Conservation (phyloP, 1,140 invertebrate genomes). For the Heliconius nattereri region DNA sequence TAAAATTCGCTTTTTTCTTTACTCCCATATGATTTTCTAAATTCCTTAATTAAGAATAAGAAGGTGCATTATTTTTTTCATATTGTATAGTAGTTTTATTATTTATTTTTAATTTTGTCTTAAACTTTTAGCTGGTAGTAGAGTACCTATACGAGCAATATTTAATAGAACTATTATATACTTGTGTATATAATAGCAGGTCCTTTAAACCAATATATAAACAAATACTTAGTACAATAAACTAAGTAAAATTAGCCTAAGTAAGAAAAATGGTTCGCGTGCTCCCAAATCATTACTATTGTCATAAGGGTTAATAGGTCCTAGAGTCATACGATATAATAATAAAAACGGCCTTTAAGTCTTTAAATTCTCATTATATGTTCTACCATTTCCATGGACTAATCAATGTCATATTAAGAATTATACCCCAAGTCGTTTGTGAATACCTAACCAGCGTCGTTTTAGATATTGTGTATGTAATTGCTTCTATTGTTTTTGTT, state of each 20-base stretch:
- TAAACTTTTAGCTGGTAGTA: too few species aligned
- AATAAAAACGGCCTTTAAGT: constrained; percentile 80
- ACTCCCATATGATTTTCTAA: too few species aligned
- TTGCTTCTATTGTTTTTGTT: constrained; percentile 44
- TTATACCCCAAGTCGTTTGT: constrained; percentile 75
- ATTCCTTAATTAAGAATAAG: too few species aligned
- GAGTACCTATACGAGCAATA: too few species aligned
- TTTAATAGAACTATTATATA: too few species aligned
- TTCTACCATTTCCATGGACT: constrained; percentile 64
- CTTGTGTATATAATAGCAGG: too few species aligned
- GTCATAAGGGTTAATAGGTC: constrained; percentile 80
- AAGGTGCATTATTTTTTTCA: too few species aligned
- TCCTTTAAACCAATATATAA: not conserved
- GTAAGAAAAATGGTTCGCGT: constrained; percentile 72
- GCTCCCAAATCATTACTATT: constrained; percentile 71
- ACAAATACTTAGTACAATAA: not conserved
- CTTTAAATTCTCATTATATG: constrained; percentile 80
- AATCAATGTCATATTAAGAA: constrained; percentile 80
- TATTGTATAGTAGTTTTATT: too few species aligned
- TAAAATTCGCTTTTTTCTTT: too few species aligned
- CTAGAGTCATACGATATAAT: constrained; percentile 79
- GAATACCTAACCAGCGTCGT: constrained; percentile 69
- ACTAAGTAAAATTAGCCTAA: constrained; percentile 3
- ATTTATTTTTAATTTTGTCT: too few species aligned
- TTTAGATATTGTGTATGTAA: constrained; percentile 76